Conservation (phyloP, 2,888 invertebrate genomes). For the Abscondita cerata region DNA sequence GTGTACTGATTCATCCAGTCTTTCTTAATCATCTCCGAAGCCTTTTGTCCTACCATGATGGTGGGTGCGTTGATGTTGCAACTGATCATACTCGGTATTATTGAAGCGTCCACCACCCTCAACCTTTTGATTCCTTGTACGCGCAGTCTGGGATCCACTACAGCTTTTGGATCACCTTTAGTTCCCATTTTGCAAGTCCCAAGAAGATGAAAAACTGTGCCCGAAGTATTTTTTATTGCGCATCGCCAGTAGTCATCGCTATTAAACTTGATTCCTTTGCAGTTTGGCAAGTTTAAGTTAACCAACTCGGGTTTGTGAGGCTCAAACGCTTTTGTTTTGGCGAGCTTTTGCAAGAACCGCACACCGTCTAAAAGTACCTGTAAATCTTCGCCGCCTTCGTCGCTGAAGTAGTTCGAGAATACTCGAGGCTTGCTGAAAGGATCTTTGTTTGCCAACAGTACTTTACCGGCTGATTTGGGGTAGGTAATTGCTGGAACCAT, state of each 20-base stretch:
- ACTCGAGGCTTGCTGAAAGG: constrained; percentile 67
- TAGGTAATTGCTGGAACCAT: constrained; percentile 55
- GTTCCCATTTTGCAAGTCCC: constrained; percentile 75
- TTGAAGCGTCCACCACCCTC: constrained; percentile 58
- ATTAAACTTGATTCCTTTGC: constrained; percentile 53
- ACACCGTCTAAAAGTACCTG: constrained; percentile 61
- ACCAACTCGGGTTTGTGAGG: constrained; percentile 53
- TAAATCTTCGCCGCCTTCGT: constrained; percentile 59
- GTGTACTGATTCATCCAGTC: constrained; percentile 38
- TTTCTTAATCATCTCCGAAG: constrained; percentile 60
- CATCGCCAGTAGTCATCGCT: constrained; percentile 63
- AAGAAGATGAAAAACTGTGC: constrained; percentile 48
- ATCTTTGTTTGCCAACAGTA: constrained; percentile 59
- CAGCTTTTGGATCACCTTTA: constrained; percentile 62
- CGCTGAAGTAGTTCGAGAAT: constrained; percentile 67
- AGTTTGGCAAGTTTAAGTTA: constrained; percentile 58
- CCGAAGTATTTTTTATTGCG: constrained; percentile 49
- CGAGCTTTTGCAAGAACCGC: constrained; percentile 55
- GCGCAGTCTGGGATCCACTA: constrained; percentile 71
- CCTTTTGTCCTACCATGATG: constrained; percentile 65
- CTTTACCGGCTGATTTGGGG: constrained; percentile 58
- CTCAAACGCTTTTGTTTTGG: constrained; percentile 57
- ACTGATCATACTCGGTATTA: constrained; percentile 60
- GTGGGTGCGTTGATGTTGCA: constrained; percentile 63
- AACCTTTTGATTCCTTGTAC: constrained; percentile 61